Percentiles rank a stretch among this genome's conserved stretches.
These are phyloP conservation scores for Callyntrura sp. DNA, from an alignment of 2,888 invertebrate genomes.

Conservation along the genomic window DNA sequence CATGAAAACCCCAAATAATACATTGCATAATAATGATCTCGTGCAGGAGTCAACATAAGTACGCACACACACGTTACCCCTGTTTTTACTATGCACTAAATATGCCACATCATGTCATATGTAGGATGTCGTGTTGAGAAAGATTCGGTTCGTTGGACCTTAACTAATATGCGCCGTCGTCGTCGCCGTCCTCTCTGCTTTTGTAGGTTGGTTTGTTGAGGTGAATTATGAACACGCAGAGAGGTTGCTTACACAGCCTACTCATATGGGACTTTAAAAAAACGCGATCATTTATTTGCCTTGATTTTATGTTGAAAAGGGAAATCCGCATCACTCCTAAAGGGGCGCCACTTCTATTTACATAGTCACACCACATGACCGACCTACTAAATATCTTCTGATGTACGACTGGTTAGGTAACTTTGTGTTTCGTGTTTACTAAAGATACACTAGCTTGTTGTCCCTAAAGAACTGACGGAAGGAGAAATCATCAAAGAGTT, in stretches of 20 bases:
- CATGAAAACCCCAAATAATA: not conserved
- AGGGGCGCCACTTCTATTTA: no score
- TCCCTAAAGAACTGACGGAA: conserved; percentile 47
- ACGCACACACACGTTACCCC: not conserved
- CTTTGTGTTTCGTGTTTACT: not conserved
- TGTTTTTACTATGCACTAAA: conserved; percentile 21
- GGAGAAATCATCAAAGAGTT: conserved; percentile 26
- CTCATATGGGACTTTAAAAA: not conserved
- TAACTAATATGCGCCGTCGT: not conserved
- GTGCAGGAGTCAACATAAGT: not conserved
- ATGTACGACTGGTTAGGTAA: not conserved
- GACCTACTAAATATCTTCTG: conserved; percentile 32
- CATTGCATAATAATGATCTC: not conserved
- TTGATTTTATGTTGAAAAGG: conserved; percentile 27
- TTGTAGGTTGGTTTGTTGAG: not conserved
- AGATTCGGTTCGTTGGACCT: conserved; percentile 44
- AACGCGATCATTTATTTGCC: not conserved
- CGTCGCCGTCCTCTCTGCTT: not conserved
- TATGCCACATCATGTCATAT: conserved; percentile 21
- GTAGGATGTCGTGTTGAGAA: not conserved
- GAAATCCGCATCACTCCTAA: no score
- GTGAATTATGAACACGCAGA: conserved; percentile 2
- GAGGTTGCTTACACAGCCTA: not conserved
- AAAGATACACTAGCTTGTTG: not conserved
- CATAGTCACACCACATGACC: conserved; percentile 28